Base-by-base conservation (phyloP, 1,140 invertebrate species). In the Drosophila nasuta region DNA sequence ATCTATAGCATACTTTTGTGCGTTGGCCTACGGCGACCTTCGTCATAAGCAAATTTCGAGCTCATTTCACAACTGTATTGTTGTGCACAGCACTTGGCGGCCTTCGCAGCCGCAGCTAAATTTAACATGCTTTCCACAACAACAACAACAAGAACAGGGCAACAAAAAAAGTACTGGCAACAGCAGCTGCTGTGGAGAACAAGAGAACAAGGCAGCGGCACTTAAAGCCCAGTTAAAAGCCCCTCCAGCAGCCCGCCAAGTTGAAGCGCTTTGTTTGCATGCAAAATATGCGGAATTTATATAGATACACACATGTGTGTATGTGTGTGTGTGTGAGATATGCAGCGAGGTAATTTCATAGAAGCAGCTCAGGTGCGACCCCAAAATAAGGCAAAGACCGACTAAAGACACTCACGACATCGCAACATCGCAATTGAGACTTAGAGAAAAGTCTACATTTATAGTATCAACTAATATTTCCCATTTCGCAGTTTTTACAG, bases 21-120 rank as follows among this genome's bases (percentile, higher is more conserved):
- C 3, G 38, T 41, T 25, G 33, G 30, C 46, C 70, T 66, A 13
- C 13, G 63, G 17, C 69, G 77, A 88, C 83, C 82, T 87, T 88
- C 82, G 77, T 54, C 73, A 58, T 80, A 87, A 83, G 88, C 82
- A 88, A 87, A 87, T 87, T 87, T 87, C 77, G 71, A 83, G 77
- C 83, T 87, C 82, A 87, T 88, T 87, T 88, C 80, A 82, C 76
- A 66, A 15, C 41, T 71, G 43, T 56, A 41, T 33, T 35, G 33
- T 17, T 38, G 35, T 38, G 35, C 33, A 8, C 33, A 8, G n/a
- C 15, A 43, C 3, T 35, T 1, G 5, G 33, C 35, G 46, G 58
- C 82, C 82, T 87, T 82, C 66, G 25, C 75, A 54, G 75, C 33
- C 64, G 65, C 25, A 74, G 68, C 69, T 88, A 88, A 87, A 82